A percentile compares a stretch with the other conserved stretches of the same genome.
Conservation (phyloP, 2,888 invertebrate genomes). For the Spicauda simplicius region DNA sequence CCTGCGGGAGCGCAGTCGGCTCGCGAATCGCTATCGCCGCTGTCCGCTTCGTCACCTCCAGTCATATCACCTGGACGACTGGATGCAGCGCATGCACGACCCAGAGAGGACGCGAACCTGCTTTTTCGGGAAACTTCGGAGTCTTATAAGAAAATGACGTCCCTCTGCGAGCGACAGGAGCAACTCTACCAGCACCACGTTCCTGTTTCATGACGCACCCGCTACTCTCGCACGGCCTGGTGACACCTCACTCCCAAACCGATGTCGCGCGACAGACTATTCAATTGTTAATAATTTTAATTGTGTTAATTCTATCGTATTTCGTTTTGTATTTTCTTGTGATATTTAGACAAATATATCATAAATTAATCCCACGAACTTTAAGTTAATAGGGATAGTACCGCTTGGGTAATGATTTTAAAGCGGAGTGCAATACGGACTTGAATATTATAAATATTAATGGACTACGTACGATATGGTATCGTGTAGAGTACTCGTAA, state of each 20-base stretch:
- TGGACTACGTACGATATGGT: constrained; percentile 68
- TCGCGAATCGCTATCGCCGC: constrained; percentile 76
- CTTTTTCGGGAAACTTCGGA: constrained; percentile 83
- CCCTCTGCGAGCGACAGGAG: constrained; percentile 81
- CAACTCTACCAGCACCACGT: constrained; percentile 83
- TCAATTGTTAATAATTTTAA: constrained; percentile 83
- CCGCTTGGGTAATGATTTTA: constrained; percentile 68
- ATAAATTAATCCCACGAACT: constrained; percentile 81
- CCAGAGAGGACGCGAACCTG: constrained; percentile 76
- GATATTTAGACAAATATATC: constrained; percentile 84
- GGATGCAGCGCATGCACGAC: constrained; percentile 74
- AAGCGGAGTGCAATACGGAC: constrained; percentile 81
- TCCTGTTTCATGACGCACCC: constrained; percentile 81
- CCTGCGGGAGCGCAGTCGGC: constrained; percentile 72
- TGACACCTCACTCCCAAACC: constrained; percentile 66
- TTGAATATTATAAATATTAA: constrained; percentile 78
- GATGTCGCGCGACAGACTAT: constrained; percentile 67
- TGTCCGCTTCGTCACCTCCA: constrained; percentile 79
- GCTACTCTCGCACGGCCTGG: constrained; percentile 70
- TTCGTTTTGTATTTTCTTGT: constrained; percentile 85
- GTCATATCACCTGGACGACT: constrained; percentile 77
- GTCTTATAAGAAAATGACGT: constrained; percentile 82
- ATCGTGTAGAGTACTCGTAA: constrained; percentile 82
- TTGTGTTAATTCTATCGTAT: constrained; percentile 83
- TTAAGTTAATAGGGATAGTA: constrained; percentile 76